These are phyloP conservation scores for Blennius ocellaris DNA, from an alignment of 2,113 vertebrate genomes.

Conservation along the genomic window DNA sequence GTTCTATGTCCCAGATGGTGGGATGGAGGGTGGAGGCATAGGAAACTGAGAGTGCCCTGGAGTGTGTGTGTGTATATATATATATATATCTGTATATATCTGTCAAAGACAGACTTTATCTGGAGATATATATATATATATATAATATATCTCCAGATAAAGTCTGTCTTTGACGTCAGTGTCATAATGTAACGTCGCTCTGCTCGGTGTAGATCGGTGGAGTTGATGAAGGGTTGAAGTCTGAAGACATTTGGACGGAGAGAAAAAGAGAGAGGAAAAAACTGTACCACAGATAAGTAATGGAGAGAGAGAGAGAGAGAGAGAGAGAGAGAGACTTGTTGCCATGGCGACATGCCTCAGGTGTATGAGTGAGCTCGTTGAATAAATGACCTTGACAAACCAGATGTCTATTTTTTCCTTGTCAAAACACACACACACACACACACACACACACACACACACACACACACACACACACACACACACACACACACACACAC, in stretches of 20 bases:
- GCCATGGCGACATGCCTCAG: constrained; percentile 75
- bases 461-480: constrained; percentile 11
- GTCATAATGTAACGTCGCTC: no score
- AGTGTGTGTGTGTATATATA: no score
- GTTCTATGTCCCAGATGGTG: no score
- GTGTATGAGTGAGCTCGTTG: constrained; percentile 71
- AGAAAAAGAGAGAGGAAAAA: constrained; percentile 16
- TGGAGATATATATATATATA: no score
- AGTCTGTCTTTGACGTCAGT: no score
- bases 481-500: constrained; percentile 27
- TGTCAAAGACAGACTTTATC: no score
- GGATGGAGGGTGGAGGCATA: no score
- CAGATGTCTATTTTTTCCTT: constrained; percentile 71
- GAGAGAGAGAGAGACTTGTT: constrained; percentile 64
- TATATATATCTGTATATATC: no score
- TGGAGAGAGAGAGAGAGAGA: constrained; percentile 40
- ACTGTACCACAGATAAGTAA: constrained; percentile 40
- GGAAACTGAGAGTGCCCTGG: no score
- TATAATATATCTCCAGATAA: no score
- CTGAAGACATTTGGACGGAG: constrained; percentile 18
- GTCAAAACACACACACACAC: constrained; percentile 36
- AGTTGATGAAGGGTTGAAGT: constrained; percentile 6
- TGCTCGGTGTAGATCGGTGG: no score
- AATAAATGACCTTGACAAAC: constrained; percentile 80
- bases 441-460: constrained; percentile 23